phyloP scores from a whole-genome alignment of 30 jellyfish, hydroid and myxozoan genomes.

The Hydractinia echinata region DNA sequence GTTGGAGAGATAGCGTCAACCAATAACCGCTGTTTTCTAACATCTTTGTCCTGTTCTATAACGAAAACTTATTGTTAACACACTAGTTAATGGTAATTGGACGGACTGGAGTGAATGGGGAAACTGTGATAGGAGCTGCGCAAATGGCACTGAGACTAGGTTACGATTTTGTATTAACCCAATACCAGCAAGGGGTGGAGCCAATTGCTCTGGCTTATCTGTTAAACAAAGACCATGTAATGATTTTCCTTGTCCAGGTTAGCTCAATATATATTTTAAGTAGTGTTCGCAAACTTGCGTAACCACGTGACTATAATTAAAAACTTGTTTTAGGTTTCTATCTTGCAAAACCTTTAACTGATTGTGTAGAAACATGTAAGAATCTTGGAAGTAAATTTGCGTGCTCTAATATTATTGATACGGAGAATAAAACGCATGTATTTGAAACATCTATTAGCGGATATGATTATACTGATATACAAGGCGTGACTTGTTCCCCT shows the following conservation, averaged over 20 bases:
- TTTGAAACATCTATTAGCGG: not conserved
- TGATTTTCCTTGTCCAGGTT: conserved; percentile 48
- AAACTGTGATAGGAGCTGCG: conserved; percentile 42
- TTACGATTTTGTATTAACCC: conserved; percentile 39
- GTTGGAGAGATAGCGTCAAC: not conserved
- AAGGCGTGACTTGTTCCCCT: not conserved
- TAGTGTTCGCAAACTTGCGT: not conserved
- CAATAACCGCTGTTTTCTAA: not conserved
- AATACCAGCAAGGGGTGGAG: conserved; percentile 33
- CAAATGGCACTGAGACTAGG: conserved; percentile 33
- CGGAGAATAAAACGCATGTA: not conserved
- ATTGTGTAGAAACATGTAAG: conserved; percentile 2
- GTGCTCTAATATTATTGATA: not conserved
- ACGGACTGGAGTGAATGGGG: conserved; percentile 44
- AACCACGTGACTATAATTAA: not conserved
- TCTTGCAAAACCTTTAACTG: not conserved
- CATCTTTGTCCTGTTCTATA: no score
- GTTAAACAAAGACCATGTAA: conserved; percentile 23
- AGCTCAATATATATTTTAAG: not conserved
- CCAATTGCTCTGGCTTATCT: conserved; percentile 33
- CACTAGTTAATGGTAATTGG: conserved; percentile 35
- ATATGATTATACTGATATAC: not conserved
- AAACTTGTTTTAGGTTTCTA: conserved; percentile 3
- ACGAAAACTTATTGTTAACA: no score
- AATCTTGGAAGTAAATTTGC: not conserved